A percentile compares a stretch with the other conserved stretches of the same genome.
These are phyloP conservation scores for Schizothorax lantsangensis DNA, from an alignment of 2,797 vertebrate species.

Conservation along the genomic window DNA sequence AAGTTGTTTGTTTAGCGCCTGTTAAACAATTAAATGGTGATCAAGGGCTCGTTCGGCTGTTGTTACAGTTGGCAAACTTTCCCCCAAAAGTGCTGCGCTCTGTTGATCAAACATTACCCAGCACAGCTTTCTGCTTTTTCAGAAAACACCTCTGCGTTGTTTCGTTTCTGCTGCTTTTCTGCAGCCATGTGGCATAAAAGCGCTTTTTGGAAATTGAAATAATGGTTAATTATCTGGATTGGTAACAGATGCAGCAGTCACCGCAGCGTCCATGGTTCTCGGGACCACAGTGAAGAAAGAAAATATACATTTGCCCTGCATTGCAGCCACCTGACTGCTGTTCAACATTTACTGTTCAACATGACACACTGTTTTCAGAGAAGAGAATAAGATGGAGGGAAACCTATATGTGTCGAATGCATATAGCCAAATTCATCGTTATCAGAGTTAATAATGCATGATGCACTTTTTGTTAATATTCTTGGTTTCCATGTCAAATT, in stretches of 20 bases:
- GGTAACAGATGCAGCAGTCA: slow-evolving; percentile 70
- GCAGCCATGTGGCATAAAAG: slow-evolving; percentile 49
- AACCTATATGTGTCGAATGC: slow-evolving; percentile 49
- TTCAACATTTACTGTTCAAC: slow-evolving; percentile 40
- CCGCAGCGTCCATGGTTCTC: slow-evolving; percentile 52
- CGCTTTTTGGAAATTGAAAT: slow-evolving; percentile 59
- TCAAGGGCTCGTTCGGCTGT: slow-evolving; percentile 13
- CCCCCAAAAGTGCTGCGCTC: background rate
- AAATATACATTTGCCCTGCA: slow-evolving; percentile 64
- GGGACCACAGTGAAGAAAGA: slow-evolving; percentile 50
- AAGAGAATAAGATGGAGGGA: slow-evolving; percentile 41
- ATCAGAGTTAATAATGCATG: slow-evolving; percentile 59
- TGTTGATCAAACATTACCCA: slow-evolving; percentile 48
- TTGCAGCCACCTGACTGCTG: slow-evolving; percentile 65
- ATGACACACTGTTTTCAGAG: slow-evolving; percentile 33
- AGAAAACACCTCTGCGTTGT: slow-evolving; percentile 31
- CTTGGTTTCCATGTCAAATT: slow-evolving; percentile 65
- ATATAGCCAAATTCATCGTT: slow-evolving; percentile 26
- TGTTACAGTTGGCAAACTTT: slow-evolving; percentile 51
- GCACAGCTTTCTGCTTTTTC: slow-evolving; percentile 44
- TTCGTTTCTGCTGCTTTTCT: slow-evolving; percentile 8
- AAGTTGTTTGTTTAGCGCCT: slow-evolving; percentile 27
- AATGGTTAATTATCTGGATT: slow-evolving; percentile 65
- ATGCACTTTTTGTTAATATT: slow-evolving; percentile 61
- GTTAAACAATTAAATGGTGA: slow-evolving; percentile 44